Evolutionary conservation across 2,888 invertebrate genomes (phyloP).

Genomic region (Elysia crispata): DNA sequence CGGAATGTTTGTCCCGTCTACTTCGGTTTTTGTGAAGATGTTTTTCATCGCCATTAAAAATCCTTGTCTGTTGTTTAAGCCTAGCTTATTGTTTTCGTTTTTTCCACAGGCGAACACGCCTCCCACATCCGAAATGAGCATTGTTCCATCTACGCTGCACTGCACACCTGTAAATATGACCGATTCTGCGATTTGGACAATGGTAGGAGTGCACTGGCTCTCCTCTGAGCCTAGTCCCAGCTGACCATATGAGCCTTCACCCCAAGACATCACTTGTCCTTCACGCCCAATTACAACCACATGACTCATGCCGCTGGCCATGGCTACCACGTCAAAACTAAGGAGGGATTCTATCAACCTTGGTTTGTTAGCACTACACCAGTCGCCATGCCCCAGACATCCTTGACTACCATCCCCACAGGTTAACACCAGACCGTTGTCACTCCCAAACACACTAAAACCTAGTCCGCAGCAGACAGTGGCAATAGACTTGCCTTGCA

Average conservation of each 20-base stretch:
- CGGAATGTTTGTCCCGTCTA: constrained; percentile 78
- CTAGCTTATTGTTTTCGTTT: constrained; percentile 83
- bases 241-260: constrained; percentile 81
- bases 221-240: constrained; percentile 81
- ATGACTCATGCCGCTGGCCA: constrained; percentile 83
- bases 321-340: constrained; percentile 82
- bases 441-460: constrained; percentile 84
- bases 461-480: constrained; percentile 82
- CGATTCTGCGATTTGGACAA: constrained; percentile 78
- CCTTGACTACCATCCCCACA: constrained; percentile 83
- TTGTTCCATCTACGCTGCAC: constrained; percentile 83
- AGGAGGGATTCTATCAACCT: constrained; percentile 80
- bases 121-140: constrained; percentile 82
- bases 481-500: constrained; percentile 82
- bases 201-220: constrained; percentile 79
- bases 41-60: constrained; percentile 79
- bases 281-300: constrained; percentile 82
- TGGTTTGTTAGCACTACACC: constrained; percentile 80
- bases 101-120: constrained; percentile 84
- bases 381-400: constrained; percentile 84
- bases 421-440: constrained; percentile 84
- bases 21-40: constrained; percentile 77
- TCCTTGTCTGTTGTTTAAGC: constrained; percentile 80
- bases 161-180: constrained; percentile 80
- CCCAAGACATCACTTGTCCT: constrained; percentile 84